A percentile compares a stretch with the other conserved stretches of the same genome.
phyloP scores from a whole-genome alignment of 2,888 invertebrate genomes.

The Cephus nigrinus region DNA sequence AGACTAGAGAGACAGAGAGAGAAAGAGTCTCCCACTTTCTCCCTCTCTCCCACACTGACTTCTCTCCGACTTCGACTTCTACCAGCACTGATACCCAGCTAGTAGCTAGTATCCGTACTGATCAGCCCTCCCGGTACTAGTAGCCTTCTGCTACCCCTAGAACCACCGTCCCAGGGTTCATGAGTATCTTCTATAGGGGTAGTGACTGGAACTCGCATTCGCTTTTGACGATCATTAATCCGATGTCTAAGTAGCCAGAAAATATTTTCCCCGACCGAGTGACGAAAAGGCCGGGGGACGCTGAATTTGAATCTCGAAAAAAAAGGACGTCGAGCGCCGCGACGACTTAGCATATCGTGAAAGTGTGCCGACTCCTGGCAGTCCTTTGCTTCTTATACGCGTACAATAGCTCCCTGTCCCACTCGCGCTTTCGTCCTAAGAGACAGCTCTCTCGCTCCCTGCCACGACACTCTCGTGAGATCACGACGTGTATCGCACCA shows the following conservation, averaged over 20 bases:
- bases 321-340: constrained; percentile 24
- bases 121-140: not conserved
- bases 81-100: not conserved
- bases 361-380: constrained; percentile 30
- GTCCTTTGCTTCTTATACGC: not conserved
- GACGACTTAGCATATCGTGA: constrained; percentile 53
- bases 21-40: not conserved
- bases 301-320: not conserved
- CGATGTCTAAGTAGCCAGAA: constrained; percentile 44
- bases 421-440: not conserved
- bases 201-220: not conserved
- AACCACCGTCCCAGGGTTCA: not conserved
- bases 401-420: not conserved
- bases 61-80: not conserved
- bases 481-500: constrained; percentile 52
- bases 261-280: constrained; percentile 32
- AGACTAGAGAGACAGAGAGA: too few species aligned
- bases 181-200: not conserved
- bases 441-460: not conserved
- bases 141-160: not conserved
- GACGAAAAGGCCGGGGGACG: constrained; percentile 27
- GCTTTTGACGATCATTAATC: constrained; percentile 39
- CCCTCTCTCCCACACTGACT: constrained; percentile 1
- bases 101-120: not conserved
- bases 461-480: not conserved